Conservation (phyloP, 2,888 invertebrate genomes). For the Ennomos quercinarius region DNA sequence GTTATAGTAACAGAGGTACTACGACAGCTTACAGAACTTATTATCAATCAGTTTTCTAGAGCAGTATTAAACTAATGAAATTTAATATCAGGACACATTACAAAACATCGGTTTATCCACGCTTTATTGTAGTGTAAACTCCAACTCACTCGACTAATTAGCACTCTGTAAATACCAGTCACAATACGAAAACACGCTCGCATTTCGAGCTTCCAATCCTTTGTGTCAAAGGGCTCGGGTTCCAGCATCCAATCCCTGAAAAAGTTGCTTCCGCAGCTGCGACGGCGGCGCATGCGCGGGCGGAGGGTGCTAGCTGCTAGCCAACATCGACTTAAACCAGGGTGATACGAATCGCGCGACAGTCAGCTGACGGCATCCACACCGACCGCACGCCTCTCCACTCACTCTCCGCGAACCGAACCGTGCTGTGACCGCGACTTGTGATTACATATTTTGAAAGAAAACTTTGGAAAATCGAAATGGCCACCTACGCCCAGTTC, state of each 20-base stretch:
- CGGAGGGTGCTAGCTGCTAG: conserved; percentile 66
- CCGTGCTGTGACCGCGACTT: conserved; percentile 63
- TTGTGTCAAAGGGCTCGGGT: conserved; percentile 25
- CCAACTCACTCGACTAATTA: neutral
- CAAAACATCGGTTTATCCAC: no score
- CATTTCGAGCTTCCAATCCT: neutral
- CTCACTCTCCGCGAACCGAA: conserved; percentile 44
- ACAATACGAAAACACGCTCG: neutral
- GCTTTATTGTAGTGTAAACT: no score
- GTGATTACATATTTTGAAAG: conserved; percentile 49
- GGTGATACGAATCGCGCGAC: conserved; percentile 76
- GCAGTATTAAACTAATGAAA: no score
- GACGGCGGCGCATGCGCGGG: conserved; percentile 71
- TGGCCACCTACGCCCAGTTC: conserved; percentile 97
- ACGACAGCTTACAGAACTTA: no score
- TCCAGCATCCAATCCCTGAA: conserved; percentile 39
- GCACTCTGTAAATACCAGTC: neutral
- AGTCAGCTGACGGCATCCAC: conserved; percentile 81
- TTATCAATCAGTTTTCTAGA: no score
- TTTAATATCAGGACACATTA: no score
- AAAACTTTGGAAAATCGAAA: conserved; percentile 64
- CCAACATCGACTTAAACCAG: conserved; percentile 83
- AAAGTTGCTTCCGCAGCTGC: conserved; percentile 42
- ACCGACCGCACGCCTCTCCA: conserved; percentile 58
- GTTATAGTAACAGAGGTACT: no score